phyloP scores from a whole-genome alignment of 37 sponge, comb jelly and placozoan genomes.

The Halisarca cf. caerulea region DNA sequence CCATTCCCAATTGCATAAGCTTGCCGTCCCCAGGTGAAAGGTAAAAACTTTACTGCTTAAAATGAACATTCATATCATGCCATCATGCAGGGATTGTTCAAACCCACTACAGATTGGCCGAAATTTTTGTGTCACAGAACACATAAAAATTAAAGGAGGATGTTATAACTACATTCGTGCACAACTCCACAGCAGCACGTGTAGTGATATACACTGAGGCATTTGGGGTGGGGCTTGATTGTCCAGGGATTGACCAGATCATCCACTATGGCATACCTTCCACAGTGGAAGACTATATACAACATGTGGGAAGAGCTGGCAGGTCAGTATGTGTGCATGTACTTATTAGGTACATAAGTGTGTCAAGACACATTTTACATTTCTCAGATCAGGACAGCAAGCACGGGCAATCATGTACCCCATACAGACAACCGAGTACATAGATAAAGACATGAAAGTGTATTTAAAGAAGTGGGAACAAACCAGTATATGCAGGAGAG shows the following conservation, averaged over 20 bases:
- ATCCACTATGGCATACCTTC: not conserved
- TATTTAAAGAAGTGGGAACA: too few relatives aligned
- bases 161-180: not conserved
- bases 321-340: too few relatives aligned
- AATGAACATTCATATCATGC: not conserved
- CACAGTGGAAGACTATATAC: not conserved
- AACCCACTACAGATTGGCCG: not conserved
- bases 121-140: not conserved
- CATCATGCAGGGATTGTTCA: not conserved
- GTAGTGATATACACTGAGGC: not conserved
- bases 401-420: too few relatives aligned
- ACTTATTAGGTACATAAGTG: too few relatives aligned
- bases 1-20: not conserved
- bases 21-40: not conserved
- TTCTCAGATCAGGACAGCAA: too few relatives aligned
- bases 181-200: not conserved
- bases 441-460: too few relatives aligned
- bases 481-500: too few relatives aligned
- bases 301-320: not conserved
- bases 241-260: not conserved
- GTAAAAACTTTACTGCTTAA: not conserved
- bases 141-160: not conserved
- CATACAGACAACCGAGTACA: too few relatives aligned
- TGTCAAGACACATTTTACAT: too few relatives aligned
- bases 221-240: not conserved